Evolutionary conservation across 2,888 invertebrate species (phyloP), one percentile per base, ranked within the genome.

Genomic region (Hypselothyrea guttata): DNA sequence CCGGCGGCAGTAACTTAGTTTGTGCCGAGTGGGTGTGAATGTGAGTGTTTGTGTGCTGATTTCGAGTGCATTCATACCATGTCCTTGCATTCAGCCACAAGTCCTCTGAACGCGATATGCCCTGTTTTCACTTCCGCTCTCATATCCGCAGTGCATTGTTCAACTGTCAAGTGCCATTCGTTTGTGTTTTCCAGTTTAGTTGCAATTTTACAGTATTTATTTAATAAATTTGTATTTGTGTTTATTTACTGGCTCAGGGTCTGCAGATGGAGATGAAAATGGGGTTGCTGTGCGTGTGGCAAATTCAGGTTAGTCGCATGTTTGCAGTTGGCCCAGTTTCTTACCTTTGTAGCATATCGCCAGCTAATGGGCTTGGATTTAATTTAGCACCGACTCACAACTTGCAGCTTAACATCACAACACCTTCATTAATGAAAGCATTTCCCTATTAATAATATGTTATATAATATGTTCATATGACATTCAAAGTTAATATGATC

Each of bases 91-190:
- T n/a, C 65, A 45, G 33, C 22, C 22, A 34, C 30, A 40, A 53
- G 5, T 5, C 22, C 22, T 22, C 22, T 22, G 46, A 35, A 44
- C 62, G 33, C 61, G 58, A 66, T 62, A 46, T 81, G 74, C 56
- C 71, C 81, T 81, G 74, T 61, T 77, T 76, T 71, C 56, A 74
- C 65, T 52, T 83, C 77, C 79, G 69, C 62, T 53, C 45, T 66
- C 53, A 69, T 69, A 64, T 71, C 64, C 78, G 67, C 30, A 28
- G 41, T 18, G 47, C 22, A 22, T 52, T 61, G 60, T 63, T 69
- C 47, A 58, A 60, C 63, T 65, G 62, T 67, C 78, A 47, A 64
- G 63, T 59, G 60, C 41, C 48, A 40, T 54, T 66, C 34, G 59
- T 48, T 49, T 69, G 63, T 41, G 44, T 41, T 33, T 57, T 56